phyloP scores from a whole-genome alignment of 2,888 invertebrate species.

The Parnassius apollo region DNA sequence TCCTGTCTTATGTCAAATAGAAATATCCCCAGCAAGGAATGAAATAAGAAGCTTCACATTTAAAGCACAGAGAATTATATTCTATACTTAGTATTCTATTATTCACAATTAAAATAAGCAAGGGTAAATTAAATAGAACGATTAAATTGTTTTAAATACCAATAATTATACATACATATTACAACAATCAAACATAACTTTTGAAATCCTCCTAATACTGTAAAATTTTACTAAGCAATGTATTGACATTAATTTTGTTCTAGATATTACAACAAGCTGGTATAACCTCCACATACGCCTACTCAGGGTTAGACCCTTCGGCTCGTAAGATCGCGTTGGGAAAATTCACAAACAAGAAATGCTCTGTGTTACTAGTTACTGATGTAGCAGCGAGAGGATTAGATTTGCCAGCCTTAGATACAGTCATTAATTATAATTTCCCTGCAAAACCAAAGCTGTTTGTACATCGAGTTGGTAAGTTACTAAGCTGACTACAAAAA shows the following conservation, averaged over 20 bases:
- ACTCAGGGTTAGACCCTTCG: slow-evolving; percentile 95
- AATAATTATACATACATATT: too few species aligned
- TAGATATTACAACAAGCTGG: slow-evolving; percentile 87
- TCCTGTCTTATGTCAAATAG: too few species aligned
- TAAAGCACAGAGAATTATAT: too few species aligned
- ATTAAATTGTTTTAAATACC: too few species aligned
- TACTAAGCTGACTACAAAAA: not conserved
- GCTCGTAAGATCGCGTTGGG: slow-evolving; percentile 97
- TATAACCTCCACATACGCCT: slow-evolving; percentile 93
- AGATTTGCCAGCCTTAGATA: slow-evolving; percentile 97
- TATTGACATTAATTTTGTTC: slow-evolving; percentile 35
- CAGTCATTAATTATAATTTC: slow-evolving; percentile 98
- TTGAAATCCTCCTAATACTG: too few species aligned
- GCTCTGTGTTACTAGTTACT: slow-evolving; percentile 94
- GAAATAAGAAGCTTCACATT: too few species aligned
- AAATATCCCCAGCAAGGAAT: too few species aligned
- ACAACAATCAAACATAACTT: too few species aligned
- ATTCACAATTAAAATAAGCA: too few species aligned
- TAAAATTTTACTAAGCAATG: too few species aligned
- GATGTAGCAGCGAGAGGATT: slow-evolving; percentile 99
- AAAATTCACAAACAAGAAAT: slow-evolving; percentile 91
- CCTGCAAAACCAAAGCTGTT: slow-evolving; percentile 98
- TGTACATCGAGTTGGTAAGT: slow-evolving; percentile 97
- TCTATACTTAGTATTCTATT: too few species aligned
- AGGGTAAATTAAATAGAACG: too few species aligned